Percentiles rank a stretch among this genome's conserved stretches.
phyloP scores from a whole-genome alignment of 2,113 vertebrate species.

The Malurus melanocephalus region DNA sequence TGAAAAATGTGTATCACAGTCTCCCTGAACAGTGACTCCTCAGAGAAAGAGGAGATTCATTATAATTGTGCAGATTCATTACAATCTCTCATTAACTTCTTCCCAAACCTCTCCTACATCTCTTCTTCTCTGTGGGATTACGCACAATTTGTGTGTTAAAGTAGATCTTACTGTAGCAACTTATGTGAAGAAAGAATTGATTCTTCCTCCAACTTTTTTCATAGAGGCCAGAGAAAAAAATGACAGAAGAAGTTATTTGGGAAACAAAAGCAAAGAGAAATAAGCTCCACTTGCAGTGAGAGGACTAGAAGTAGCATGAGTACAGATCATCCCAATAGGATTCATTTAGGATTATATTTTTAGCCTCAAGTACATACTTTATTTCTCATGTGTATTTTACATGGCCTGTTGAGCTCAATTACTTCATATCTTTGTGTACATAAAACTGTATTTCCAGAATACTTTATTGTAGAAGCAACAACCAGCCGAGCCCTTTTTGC shows the following conservation, averaged over 20 bases:
- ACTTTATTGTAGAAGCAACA: background rate
- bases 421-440: slow-evolving; percentile 3
- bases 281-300: background rate
- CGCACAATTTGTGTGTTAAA: background rate
- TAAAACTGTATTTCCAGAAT: background rate
- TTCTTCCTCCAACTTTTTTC: background rate
- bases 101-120: background rate
- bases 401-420: slow-evolving; percentile 33
- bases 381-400: slow-evolving; percentile 49
- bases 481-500: background rate
- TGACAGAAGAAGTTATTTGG: background rate
- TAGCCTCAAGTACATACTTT: slow-evolving; percentile 36
- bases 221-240: background rate
- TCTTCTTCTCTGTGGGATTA: background rate
- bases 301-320: background rate
- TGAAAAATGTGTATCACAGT: background rate
- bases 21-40: background rate
- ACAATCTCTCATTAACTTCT: background rate
- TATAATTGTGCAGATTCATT: background rate
- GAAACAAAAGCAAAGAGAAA: slow-evolving; percentile 17
- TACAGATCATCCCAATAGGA: background rate
- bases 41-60: background rate
- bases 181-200: background rate
- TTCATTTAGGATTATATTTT: slow-evolving; percentile 53
- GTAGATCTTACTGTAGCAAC: background rate